Evolutionary conservation across 2,113 vertebrate genomes (phyloP).

Genomic region (Myrmophylax atrothorax): DNA sequence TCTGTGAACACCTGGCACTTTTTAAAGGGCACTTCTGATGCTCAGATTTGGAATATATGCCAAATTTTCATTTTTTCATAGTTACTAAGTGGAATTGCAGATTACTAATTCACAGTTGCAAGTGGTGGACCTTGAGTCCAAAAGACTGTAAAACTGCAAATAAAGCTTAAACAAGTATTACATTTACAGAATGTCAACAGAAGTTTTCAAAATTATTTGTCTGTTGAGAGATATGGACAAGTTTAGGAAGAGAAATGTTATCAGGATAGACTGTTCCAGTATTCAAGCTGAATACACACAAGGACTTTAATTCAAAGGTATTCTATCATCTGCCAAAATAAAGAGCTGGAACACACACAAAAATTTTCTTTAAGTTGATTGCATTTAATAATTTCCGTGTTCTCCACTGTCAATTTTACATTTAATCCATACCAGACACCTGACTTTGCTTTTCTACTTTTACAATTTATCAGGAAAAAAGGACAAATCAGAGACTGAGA

Average conservation of each 20-base stretch:
- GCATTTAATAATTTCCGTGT: neutral
- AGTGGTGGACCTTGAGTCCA: neutral
- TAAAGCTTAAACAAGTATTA: neutral
- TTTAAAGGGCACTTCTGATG: neutral
- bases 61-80: neutral
- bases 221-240: neutral
- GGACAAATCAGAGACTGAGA: neutral
- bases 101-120: neutral
- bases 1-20: neutral
- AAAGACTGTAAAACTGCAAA: neutral
- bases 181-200: neutral
- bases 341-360: neutral
- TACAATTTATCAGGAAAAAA: neutral
- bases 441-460: neutral
- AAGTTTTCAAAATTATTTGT: constrained; percentile 36
- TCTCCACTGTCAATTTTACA: neutral
- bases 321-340: neutral
- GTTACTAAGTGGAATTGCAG: neutral
- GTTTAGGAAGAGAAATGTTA: neutral
- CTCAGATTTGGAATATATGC: neutral
- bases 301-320: constrained; percentile 11
- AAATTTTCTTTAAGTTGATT: neutral
- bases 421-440: neutral
- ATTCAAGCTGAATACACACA: constrained; percentile 29
- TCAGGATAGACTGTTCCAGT: constrained; percentile 29